phyloP scores from a whole-genome alignment of 2,888 invertebrate genomes.

The Thymelicus acteon region DNA sequence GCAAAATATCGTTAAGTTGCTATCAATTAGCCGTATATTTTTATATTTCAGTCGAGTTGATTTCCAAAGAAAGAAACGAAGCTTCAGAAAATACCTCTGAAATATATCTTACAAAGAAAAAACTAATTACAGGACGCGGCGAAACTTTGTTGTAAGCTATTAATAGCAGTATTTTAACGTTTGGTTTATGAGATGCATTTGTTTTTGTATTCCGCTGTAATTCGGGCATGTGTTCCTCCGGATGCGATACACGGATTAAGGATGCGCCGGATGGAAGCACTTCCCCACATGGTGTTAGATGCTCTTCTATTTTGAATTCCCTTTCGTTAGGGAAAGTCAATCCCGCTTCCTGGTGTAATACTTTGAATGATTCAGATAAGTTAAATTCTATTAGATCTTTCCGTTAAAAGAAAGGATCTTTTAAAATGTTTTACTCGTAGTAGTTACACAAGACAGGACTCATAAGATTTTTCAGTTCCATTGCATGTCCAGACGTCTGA shows the following conservation, averaged over 20 bases:
- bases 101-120: too few species aligned
- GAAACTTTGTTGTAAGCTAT: background rate
- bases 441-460: too few species aligned
- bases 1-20: too few species aligned
- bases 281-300: slow-evolving; percentile 58
- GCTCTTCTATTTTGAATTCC: slow-evolving; percentile 30
- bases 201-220: slow-evolving; percentile 39
- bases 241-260: slow-evolving; percentile 53
- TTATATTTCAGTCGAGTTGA: too few species aligned
- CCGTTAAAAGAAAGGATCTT: too few species aligned
- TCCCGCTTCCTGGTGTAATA: background rate
- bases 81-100: background rate
- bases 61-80: background rate
- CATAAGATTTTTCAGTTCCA: too few species aligned
- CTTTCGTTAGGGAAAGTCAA: slow-evolving; percentile 22
- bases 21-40: too few species aligned
- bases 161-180: background rate
- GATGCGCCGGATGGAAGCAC: slow-evolving; percentile 74
- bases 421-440: too few species aligned
- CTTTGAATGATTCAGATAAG: slow-evolving; percentile 3
- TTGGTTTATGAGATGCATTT: slow-evolving; percentile 13
- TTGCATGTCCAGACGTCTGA: too few species aligned
- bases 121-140: too few species aligned
- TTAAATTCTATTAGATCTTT: background rate
- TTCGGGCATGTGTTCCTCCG: slow-evolving; percentile 46